These are phyloP conservation scores for Euplexia lucipara DNA, from an alignment of 2,888 invertebrate genomes.

Conservation along the genomic window DNA sequence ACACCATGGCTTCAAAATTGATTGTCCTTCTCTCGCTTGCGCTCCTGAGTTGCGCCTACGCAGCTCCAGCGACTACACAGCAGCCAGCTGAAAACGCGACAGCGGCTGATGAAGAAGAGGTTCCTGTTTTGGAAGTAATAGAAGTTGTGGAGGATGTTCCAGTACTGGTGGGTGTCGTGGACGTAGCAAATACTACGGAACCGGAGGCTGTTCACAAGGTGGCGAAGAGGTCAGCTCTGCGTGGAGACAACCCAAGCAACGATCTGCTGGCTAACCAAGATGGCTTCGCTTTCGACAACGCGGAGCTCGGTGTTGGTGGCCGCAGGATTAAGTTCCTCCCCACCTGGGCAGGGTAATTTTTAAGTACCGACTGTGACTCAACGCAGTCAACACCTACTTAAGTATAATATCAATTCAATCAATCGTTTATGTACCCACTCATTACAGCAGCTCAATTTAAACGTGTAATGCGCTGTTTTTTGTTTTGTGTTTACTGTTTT, in stretches of 20 bases:
- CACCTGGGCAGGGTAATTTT: slow-evolving; percentile 81
- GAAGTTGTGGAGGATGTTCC: slow-evolving; percentile 79
- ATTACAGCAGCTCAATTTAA: slow-evolving; percentile 18
- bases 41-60: slow-evolving; percentile 70
- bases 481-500: slow-evolving; percentile 24
- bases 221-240: slow-evolving; percentile 79
- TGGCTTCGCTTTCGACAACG: slow-evolving; percentile 76
- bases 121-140: slow-evolving; percentile 73
- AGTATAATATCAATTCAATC: slow-evolving; percentile 9
- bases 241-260: slow-evolving; percentile 81
- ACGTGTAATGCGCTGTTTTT: slow-evolving; percentile 4
- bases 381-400: neutral
- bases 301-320: slow-evolving; percentile 77
- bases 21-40: slow-evolving; percentile 78
- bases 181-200: slow-evolving; percentile 64
- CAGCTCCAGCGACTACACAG: slow-evolving; percentile 74
- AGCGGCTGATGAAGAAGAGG: slow-evolving; percentile 67
- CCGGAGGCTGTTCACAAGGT: slow-evolving; percentile 74
- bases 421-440: slow-evolving; percentile 1
- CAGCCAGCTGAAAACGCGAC: slow-evolving; percentile 68
- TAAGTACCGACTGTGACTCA: slow-evolving; percentile 1
- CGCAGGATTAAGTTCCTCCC: slow-evolving; percentile 87
- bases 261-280: slow-evolving; percentile 83
- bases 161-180: slow-evolving; percentile 69
- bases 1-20: slow-evolving; percentile 80